Evolutionary conservation across 2,797 vertebrate species (phyloP).

Genomic region (Enoplosus armatus): DNA sequence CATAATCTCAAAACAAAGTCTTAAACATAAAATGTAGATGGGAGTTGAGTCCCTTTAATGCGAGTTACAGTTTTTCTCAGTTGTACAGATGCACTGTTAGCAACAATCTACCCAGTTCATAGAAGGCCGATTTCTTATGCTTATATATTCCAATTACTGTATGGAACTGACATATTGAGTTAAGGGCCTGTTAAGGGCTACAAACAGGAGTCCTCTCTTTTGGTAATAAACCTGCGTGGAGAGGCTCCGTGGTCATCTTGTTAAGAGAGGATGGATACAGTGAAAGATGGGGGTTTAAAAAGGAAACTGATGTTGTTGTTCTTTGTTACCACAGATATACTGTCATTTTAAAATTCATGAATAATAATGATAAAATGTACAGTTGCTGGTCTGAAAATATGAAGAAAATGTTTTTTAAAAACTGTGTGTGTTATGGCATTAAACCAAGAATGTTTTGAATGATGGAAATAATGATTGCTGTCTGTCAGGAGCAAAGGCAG

Average conservation of each 20-base stretch:
- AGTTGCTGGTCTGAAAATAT: not conserved
- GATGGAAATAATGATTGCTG: not conserved
- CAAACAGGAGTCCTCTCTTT: not conserved
- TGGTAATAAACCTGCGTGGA: not conserved
- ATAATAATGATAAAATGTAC: not conserved
- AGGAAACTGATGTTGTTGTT: not conserved
- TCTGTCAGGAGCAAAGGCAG: no score
- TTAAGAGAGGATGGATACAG: not conserved
- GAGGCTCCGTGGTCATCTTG: not conserved
- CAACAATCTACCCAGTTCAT: not conserved
- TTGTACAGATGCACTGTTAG: not conserved
- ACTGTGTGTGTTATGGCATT: not conserved
- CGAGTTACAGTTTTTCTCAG: not conserved
- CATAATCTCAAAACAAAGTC: not conserved
- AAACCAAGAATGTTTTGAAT: not conserved
- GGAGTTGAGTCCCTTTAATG: not conserved
- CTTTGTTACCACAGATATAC: not conserved
- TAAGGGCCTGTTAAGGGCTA: conserved; percentile 29
- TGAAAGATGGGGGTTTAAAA: not conserved
- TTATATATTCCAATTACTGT: conserved; percentile 12
- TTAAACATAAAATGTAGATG: not conserved
- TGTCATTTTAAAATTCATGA: not conserved
- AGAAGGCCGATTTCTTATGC: not conserved
- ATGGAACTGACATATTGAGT: not conserved
- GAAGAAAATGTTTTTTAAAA: no score